Evolutionary conservation across 2,797 vertebrate genomes (phyloP), one percentile per base, ranked within the genome.

Genomic region (Sebastolobus alascanus): DNA sequence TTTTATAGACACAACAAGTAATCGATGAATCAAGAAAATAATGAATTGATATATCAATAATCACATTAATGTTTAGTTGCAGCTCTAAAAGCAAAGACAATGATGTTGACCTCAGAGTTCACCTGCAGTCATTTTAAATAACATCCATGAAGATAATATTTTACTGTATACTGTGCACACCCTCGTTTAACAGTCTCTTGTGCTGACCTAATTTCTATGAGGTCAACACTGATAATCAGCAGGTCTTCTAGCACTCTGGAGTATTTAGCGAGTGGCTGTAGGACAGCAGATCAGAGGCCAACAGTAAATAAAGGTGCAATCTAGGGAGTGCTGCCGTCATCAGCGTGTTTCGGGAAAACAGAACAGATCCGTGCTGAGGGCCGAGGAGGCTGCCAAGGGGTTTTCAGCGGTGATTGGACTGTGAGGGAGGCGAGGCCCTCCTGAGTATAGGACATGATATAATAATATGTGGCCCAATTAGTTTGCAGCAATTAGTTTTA

Each of bases 281-380:
- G 37, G 38, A 27, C 46, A 38, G 54, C 2, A 50, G 72, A 63
- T 77, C 76, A 77, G 69, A 65, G 70, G 66, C 68, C 56, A 33
- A 6, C 56, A 4, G 81, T 78, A 80, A 80, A 85, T 87, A 83
- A 58, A 46, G 77, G 71, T n/a, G 52, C 7, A 0, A 43, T 64
- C 2, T 31, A 27, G 0, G 0, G 12, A 78, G 10, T 6, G 56
- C 35, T 54, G 31, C 60, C 56, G 56, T 77, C 77, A 63, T 77
- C 77, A 63, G 25, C 3, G 2, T 70, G 79, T 73, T 80, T 61
- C 2, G 16, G 65, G 68, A 40, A 68, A 87, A 80, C 77, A 86
- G 59, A 67, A 3, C 1, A 1, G 66, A 35, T 68, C 59, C 6
- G 40, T 8, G 38, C 58, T 27, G 71, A 65, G 71, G 70, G 43